phyloP scores from a whole-genome alignment of 1,140 invertebrate species.

The Vanessa tameamea region DNA sequence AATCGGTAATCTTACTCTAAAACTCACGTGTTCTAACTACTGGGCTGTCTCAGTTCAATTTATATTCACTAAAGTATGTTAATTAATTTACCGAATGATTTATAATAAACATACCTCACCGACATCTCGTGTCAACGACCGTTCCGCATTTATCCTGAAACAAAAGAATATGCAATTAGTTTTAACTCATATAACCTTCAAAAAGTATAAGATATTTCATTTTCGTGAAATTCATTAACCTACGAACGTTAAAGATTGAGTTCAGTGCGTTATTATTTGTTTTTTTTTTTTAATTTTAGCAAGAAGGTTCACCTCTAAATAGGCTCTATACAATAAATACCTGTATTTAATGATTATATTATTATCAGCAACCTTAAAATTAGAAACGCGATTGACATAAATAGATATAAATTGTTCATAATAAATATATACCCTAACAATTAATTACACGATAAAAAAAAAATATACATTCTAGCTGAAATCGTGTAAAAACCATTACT shows the following conservation, averaged over 20 bases:
- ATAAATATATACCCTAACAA: no score
- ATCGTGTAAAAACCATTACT: no score
- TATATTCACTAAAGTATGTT: neutral
- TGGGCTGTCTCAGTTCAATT: neutral
- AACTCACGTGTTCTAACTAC: no score
- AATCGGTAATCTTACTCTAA: no score
- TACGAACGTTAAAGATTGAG: neutral
- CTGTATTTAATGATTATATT: no score
- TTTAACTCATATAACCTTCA: slow-evolving; percentile 21
- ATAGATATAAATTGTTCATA: no score
- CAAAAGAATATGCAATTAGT: slow-evolving; percentile 48
- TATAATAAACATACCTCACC: slow-evolving; percentile 10
- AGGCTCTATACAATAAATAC: neutral
- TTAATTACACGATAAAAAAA: no score
- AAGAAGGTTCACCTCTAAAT: neutral
- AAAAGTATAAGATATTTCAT: neutral
- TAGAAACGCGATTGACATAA: no score
- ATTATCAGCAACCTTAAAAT: no score
- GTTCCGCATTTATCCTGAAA: slow-evolving; percentile 42
- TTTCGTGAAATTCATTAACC: neutral
- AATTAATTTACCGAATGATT: neutral
- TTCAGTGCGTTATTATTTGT: neutral
- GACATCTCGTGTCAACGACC: slow-evolving; percentile 20
- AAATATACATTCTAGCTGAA: no score
- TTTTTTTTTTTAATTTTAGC: neutral